Base-by-base conservation (phyloP, 2,888 invertebrate genomes). In the Sturmia bella region DNA sequence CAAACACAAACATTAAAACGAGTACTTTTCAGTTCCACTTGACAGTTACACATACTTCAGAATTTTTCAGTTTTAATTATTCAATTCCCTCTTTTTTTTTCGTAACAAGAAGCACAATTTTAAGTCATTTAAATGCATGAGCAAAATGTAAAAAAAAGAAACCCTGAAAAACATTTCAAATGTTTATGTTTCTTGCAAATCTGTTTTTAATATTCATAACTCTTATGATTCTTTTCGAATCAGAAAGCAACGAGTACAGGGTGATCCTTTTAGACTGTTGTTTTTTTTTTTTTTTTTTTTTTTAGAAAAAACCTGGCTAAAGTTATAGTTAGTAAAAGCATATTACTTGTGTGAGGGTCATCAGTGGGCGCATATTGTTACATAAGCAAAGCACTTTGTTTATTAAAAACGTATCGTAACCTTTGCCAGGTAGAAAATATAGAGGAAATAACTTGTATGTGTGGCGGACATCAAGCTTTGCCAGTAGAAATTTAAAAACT, bases 51-150 rank as follows among this genome's bases (percentile, higher is more conserved):
- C 9, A 9, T 48, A 63, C 63, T 70, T 63, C 37, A 75, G 17
- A 76, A 39, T 37, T 76, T 69, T 76, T 76, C 59, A 69, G 43
- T 70, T 77, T 77, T 77, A 77, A 77, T 77, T 77, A 77, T 77
- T 69, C 70, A 77, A 56, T 77, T 77, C 56, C 64, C 52, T 45
- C n/a, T 52, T 68, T 39, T 45, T 21, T 69, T 61, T 52, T 41
- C 19, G 17, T 43, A 54, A 50, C 27, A 75, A 68, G 59, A 43
- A 50, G 54, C 24, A 39, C 61, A 37, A 61, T 76, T 72, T 80
- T 72, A 11, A 66, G 41, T 72, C 74, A 74, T 80, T 72, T 76
- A 68, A 76, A 72, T 69, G 63, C 68, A 79, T 56, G 27, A 64
- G 54, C 19, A 73, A 72, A 61, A 12, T 32, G 2, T 27, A 45